These are phyloP conservation scores for Epizoanthus scotinus DNA, from an alignment of 92 coral and sea anemone genomes.

Conservation along the genomic window DNA sequence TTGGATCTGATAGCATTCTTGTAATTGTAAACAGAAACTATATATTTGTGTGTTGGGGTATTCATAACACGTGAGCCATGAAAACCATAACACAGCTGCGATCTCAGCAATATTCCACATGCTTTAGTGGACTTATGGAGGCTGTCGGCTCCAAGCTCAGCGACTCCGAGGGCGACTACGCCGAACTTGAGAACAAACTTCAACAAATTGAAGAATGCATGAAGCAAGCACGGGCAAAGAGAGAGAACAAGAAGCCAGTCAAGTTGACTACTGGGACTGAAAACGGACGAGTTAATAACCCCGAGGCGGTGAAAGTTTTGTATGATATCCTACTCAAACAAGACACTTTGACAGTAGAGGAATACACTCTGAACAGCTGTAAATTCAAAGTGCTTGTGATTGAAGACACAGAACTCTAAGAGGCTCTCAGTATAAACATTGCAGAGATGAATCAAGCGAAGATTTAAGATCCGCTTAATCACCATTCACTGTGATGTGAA, in stretches of 20 bases:
- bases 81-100: conserved; percentile 23
- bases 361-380: conserved; percentile 73
- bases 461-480: not conserved
- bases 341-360: conserved; percentile 70
- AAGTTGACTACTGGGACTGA: not conserved
- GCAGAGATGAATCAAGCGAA: not conserved
- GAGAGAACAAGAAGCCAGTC: not conserved
- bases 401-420: conserved; percentile 81
- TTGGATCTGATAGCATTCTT: not conserved
- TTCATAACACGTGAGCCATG: conserved; percentile 37
- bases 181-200: conserved; percentile 24
- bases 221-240: conserved; percentile 24
- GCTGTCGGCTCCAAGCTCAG: conserved; percentile 30
- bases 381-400: conserved; percentile 78
- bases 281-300: not conserved
- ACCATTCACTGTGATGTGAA: too few species aligned
- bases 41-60: conserved; percentile 14
- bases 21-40: not conserved
- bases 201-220: conserved; percentile 35
- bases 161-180: conserved; percentile 38
- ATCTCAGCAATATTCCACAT: conserved; percentile 23
- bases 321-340: conserved; percentile 69
- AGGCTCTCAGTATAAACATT: not conserved
- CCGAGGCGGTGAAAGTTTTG: conserved; percentile 67
- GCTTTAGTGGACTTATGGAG: conserved; percentile 33